A percentile compares a stretch with the other conserved stretches of the same genome.
phyloP scores from a whole-genome alignment of 92 coral and sea anemone species.

The Epizoanthus ramosus region DNA sequence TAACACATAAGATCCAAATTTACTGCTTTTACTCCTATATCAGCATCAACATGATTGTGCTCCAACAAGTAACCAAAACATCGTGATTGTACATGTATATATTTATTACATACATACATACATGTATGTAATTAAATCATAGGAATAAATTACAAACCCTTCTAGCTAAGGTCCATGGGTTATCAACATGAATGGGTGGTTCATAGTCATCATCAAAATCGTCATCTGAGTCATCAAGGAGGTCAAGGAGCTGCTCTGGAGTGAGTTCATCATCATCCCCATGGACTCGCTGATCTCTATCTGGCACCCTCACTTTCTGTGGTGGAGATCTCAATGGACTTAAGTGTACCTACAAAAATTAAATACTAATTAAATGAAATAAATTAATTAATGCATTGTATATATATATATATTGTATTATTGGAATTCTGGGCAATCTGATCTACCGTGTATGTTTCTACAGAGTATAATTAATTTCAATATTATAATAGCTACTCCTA shows the following conservation, averaged over 20 bases:
- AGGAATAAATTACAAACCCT: constrained; percentile 14
- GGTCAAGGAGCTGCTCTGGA: constrained; percentile 59
- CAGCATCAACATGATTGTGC: too few relatives aligned
- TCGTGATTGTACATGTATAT: too few relatives aligned
- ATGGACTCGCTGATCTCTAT: constrained; percentile 85
- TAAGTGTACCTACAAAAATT: constrained; percentile 65
- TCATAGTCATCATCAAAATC: constrained; percentile 81
- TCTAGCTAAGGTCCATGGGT: constrained; percentile 56
- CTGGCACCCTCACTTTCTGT: constrained; percentile 82
- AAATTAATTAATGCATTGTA: neutral
- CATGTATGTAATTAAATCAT: neutral
- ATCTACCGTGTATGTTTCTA: too few relatives aligned
- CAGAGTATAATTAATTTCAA: too few relatives aligned
- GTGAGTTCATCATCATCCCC: constrained; percentile 82
- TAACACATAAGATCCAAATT: too few relatives aligned
- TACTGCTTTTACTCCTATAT: too few relatives aligned
- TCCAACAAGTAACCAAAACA: too few relatives aligned
- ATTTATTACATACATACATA: too few relatives aligned
- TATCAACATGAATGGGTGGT: constrained; percentile 53
- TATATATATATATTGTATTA: too few relatives aligned
- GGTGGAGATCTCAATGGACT: constrained; percentile 88
- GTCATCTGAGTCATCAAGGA: constrained; percentile 53
- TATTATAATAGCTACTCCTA: too few relatives aligned
- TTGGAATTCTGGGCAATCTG: too few relatives aligned
- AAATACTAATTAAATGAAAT: neutral